Evolutionary conservation across 2,888 invertebrate genomes (phyloP), one percentile per base, ranked within the genome.

Genomic region (Antheraea yamamai): DNA sequence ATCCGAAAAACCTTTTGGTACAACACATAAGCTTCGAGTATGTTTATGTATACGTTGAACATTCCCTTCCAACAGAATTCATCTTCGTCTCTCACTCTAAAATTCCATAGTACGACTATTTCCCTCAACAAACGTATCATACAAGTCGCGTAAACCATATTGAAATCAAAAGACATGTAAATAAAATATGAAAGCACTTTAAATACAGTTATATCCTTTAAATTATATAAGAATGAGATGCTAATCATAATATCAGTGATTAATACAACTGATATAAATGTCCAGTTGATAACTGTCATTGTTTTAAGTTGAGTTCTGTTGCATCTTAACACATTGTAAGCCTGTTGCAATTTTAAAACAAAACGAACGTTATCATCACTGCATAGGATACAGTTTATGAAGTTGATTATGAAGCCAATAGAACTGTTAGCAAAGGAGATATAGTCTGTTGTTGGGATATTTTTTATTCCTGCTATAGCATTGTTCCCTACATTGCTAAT

Each of bases 321-420:
- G 35, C 51, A 75, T 20, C 61, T 58, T 26, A 79, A 76, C 1
- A 73, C 66, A 72, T 72, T 77, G 35, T 76, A 73, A 18, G 74
- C 64, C 2, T 55, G 72, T 76, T 77, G 77, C 6, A 78, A 75
- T 4, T 64, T 75, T n/a, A 78, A 51, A 16, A 79, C 73, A 4
- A 79, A 66, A 12, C 72, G 2, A 7, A 79, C 71, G 30, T 77
- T 77, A 4, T 75, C 52, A 12, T 76, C 18, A 26, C 75, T 76
- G 4, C 52, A 26, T 30, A 73, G 18, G n/a, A 73, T 74, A 30
- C 68, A 68, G 4, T 10, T 35, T 1, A 76, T 16, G 20, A 76
- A 47, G 10, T 47, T 26, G 3, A 73, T n/a, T 18, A 58, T n/a
- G 14, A 30, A 71, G n/a, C 71, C 73, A 7, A 75, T 4, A 35